Evolutionary conservation across 1,140 invertebrate genomes (phyloP).

Genomic region (Brachionus plicatilis): DNA sequence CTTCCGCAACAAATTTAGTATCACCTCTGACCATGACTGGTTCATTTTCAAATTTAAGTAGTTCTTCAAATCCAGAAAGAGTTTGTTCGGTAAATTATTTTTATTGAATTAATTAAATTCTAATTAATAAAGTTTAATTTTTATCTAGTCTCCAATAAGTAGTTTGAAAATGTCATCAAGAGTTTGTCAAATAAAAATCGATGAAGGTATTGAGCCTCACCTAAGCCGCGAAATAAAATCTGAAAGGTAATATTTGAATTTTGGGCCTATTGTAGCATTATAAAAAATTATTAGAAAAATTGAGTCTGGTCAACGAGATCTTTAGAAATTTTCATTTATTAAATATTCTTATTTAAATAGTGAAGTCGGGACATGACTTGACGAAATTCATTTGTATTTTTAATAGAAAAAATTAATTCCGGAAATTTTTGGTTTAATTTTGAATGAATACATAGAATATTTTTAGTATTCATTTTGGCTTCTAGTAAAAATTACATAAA

Average conservation of each 20-base stretch:
- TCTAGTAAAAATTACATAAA: no score
- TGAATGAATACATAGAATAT: no score
- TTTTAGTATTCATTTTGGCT: no score
- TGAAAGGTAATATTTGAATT: background rate
- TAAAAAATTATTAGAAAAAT: no score
- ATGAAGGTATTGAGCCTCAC: conserved; percentile 38
- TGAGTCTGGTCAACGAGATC: no score
- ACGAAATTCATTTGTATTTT: no score
- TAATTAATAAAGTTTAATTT: background rate
- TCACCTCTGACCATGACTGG: conserved; percentile 24
- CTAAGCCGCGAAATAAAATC: conserved; percentile 27
- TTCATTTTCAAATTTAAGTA: conserved; percentile 6
- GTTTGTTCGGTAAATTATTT: conserved; percentile 28
- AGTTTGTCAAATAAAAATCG: conserved; percentile 37
- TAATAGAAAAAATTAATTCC: no score
- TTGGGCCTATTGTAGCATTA: no score
- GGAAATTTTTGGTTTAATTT: no score
- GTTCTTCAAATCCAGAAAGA: background rate
- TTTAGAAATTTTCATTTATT: no score
- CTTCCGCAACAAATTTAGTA: background rate
- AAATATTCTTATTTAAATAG: no score
- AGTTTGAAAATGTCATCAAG: conserved; percentile 37
- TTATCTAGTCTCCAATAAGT: conserved; percentile 14
- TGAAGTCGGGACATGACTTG: no score
- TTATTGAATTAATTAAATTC: background rate